phyloP scores from a whole-genome alignment of 2,113 vertebrate genomes.

The Anser cygnoides region DNA sequence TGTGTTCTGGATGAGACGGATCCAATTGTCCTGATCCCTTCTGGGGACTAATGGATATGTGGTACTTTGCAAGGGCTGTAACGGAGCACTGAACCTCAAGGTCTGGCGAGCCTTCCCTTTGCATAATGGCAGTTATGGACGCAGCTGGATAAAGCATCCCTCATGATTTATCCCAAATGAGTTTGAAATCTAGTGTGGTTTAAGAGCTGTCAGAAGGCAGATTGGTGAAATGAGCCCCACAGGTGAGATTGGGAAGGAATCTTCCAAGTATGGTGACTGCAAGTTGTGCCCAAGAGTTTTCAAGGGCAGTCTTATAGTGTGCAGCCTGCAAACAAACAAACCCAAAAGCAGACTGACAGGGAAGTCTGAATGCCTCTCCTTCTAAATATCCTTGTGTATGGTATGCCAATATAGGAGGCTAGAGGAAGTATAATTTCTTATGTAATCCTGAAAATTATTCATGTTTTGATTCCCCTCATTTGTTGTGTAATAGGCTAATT shows the following conservation, averaged over 20 bases:
- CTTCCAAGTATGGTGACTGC: background rate
- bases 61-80: background rate
- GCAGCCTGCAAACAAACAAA: background rate
- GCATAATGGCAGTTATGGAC: background rate
- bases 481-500: slow-evolving; percentile 56
- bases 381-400: background rate
- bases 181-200: background rate
- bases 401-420: background rate
- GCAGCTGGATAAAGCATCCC: background rate
- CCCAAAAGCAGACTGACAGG: background rate
- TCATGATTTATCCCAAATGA: background rate
- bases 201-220: background rate
- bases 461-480: slow-evolving; percentile 48
- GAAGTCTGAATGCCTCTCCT: background rate
- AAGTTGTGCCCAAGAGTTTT: background rate
- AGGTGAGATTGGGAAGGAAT: background rate
- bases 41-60: background rate
- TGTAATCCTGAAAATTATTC: slow-evolving; percentile 42
- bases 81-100: background rate
- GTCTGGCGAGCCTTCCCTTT: background rate
- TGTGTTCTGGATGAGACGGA: background rate
- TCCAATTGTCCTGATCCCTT: background rate
- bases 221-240: background rate
- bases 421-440: slow-evolving; percentile 11
- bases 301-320: rapidly evolving